Evolutionary conservation across 2,888 invertebrate species (phyloP), one percentile per base, ranked within the genome.

Genomic region (Pasiphila rectangulata): DNA sequence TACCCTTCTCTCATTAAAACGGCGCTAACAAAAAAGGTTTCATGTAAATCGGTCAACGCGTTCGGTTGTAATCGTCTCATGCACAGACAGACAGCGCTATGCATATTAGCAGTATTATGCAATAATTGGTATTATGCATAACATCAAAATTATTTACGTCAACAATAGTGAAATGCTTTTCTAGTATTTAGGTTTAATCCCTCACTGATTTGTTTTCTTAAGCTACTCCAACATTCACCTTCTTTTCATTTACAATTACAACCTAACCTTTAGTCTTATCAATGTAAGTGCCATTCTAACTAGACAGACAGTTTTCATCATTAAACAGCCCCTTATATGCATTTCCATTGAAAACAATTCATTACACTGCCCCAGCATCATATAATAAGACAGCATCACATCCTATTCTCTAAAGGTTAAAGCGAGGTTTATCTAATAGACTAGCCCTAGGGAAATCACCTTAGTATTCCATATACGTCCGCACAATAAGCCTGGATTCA

Each of bases 381-480:
- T 48, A 30, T 66, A 67, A 63, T 66, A 24, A 42, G 32, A 41
- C 37, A 30, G 27, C 24, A 34, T 25, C 32, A 21, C 39, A 68
- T 72, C 64, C 71, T 69, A 75, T 76, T 72, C 71, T 69, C 72
- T 59, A 71, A 68, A 72, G 69, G 65, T 67, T 64, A 64, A 57
- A 61, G 62, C 65, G 69, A 64, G 64, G 67, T 63, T 68, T 54
- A n/a, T n/a, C n/a, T n/a, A 61, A 57, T 64, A 17, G 72, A 75
- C 67, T 70, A 43, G 50, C 67, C 68, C 61, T 59, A 41, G 51
- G 64, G 67, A 32, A 69, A 67, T 67, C 56, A 66, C 62, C 64
- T 70, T 59, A 66, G 67, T 76, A 71, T 68, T 58, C 81, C 79
- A 69, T 81, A 79, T 79, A 80, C 38, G 77, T 78, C 73, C 58